These are phyloP conservation scores for Drosophila lacicola DNA, from an alignment of 2,888 invertebrate genomes.

Conservation along the genomic window DNA sequence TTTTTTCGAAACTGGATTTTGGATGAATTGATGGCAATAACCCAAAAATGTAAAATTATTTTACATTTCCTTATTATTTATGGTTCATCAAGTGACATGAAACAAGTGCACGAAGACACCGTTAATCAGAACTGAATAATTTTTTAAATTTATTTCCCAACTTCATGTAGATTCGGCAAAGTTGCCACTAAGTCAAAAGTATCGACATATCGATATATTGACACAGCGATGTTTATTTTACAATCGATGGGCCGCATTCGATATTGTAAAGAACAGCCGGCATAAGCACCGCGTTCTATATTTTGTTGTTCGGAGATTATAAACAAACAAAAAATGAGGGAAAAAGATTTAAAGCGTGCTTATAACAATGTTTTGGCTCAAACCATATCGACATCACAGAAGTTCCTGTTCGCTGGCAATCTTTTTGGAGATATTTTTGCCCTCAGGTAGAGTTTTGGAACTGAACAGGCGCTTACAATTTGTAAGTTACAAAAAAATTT, in stretches of 20 bases:
- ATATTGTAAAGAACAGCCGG: constrained; percentile 24
- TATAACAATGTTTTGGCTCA: constrained; percentile 94
- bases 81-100: neutral
- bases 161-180: neutral
- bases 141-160: constrained; percentile 2
- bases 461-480: neutral
- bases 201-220: constrained; percentile 18
- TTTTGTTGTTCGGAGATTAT: constrained; percentile 5
- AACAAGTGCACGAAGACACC: neutral
- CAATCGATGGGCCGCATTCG: constrained; percentile 1
- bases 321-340: constrained; percentile 57
- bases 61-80: constrained; percentile 13
- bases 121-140: constrained; percentile 1
- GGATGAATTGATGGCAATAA: constrained; percentile 49
- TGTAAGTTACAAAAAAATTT: neutral
- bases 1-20: constrained; percentile 45
- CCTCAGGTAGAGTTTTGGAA: constrained; percentile 62
- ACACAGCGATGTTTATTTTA: too few species aligned
- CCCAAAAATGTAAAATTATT: constrained; percentile 31
- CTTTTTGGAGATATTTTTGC: constrained; percentile 93
- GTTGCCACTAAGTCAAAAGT: constrained; percentile 28
- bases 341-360: constrained; percentile 82
- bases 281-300: constrained; percentile 31
- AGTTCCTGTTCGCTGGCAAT: constrained; percentile 92
- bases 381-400: constrained; percentile 93